These are phyloP conservation scores for Tadarida brasiliensis DNA, from an alignment of 2,797 vertebrate genomes.

Conservation along the genomic window DNA sequence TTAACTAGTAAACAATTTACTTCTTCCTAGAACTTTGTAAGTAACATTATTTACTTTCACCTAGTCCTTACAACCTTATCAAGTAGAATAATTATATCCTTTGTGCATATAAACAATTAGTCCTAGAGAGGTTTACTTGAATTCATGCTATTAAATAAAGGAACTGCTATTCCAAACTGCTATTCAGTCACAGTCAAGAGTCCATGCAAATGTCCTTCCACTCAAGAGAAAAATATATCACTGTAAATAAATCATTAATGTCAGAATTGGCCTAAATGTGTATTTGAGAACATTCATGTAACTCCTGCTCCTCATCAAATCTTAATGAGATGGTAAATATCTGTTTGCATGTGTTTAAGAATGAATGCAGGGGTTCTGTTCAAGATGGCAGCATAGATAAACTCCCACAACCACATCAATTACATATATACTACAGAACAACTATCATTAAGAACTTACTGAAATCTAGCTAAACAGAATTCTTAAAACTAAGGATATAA, in stretches of 20 bases:
- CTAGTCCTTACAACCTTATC: background rate
- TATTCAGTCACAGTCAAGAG: background rate
- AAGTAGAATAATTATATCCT: background rate
- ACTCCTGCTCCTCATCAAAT: background rate
- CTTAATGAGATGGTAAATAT: background rate
- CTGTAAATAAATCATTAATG: background rate
- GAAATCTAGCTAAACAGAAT: background rate
- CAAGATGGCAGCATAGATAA: background rate
- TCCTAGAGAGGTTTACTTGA: background rate
- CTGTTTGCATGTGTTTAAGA: background rate
- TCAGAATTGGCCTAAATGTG: background rate
- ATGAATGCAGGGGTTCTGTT: background rate
- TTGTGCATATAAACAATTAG: background rate
- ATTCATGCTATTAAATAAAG: background rate
- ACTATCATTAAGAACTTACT: background rate
- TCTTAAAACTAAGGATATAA: background rate
- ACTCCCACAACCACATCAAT: background rate
- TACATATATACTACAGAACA: background rate
- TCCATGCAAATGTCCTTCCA: background rate
- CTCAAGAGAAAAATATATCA: background rate
- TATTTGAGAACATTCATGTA: background rate
- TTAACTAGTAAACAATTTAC: background rate
- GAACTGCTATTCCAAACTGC: background rate
- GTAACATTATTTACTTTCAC: background rate
- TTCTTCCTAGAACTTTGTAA: background rate